Base-by-base conservation (phyloP, 2,888 invertebrate species). In the Agrochola lychnidis region DNA sequence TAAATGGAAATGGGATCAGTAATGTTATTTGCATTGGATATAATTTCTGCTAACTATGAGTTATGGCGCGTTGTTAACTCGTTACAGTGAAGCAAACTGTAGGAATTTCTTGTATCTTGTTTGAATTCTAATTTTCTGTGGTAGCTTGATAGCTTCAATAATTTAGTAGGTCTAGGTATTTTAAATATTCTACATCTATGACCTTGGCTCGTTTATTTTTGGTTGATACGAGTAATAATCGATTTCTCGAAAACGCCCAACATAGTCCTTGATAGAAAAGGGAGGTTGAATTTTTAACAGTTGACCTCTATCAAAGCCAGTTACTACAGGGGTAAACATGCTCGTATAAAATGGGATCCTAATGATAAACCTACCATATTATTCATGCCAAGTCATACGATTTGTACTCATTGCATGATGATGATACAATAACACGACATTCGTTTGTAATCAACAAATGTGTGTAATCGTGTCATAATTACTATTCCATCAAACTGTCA, bases 1-100 rank as follows among this genome's bases (percentile, higher is more conserved):
- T 87, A 76, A 78, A 88, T 85, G 76, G 74, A 77, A 85, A 80
- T 88, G 72, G 84, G 84, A 86, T 83, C 77, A 76, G 56, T 82
- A 73, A 75, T 78, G n/a, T 73, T 74, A 76, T 82, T 88, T 75
- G 77, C 78, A 73, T 88, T 77, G 36, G 56, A 83, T 71, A 87
- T 87, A 73, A 84, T 84, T 85, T 78, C 73, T 70, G 62, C 66
- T 76, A 78, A 77, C 67, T 73, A 74, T 74, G 68, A 75, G 72
- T 76, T 80, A 70, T 69, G 56, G 56, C 22, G 42, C 53, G 25
- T 68, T 83, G 66, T 82, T 57, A 83, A 83, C 78, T 81, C 48
- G 67, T 81, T 78, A 71, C 30, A 48, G 53, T 48, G 25, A 51
- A 68, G 30, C 56, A 59, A 71, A 70, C n/a, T 25, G 48, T 30